These are phyloP conservation scores for Frankliniella fusca DNA, from an alignment of 2,888 invertebrate species.

Conservation along the genomic window DNA sequence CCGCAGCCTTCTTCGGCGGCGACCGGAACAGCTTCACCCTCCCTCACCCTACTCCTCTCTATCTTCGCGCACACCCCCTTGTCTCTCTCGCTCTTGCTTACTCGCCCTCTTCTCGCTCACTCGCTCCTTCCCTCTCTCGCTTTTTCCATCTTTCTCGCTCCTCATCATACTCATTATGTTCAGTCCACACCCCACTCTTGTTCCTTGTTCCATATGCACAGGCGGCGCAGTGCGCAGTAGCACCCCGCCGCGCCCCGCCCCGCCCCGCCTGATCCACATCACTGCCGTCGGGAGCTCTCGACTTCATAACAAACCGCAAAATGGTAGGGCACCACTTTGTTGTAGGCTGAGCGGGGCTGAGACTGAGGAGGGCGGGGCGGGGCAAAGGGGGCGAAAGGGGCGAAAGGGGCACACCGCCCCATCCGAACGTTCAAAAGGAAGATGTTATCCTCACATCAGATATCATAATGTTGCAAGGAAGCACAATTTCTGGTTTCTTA, in stretches of 20 bases:
- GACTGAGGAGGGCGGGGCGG: no score
- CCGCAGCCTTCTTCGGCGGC: slow-evolving; percentile 11
- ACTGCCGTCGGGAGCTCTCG: background rate
- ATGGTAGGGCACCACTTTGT: slow-evolving; percentile 11
- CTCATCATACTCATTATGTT: slow-evolving; percentile 15
- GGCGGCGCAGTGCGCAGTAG: background rate
- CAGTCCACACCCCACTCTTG: background rate
- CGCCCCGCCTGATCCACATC: background rate
- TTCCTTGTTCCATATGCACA: background rate
- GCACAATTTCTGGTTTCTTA: no score
- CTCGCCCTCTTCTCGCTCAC: background rate
- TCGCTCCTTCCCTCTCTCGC: background rate
- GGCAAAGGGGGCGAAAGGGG: no score
- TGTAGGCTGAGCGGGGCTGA: background rate
- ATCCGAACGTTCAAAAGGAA: no score
- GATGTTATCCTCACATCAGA: no score
- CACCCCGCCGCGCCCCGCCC: background rate
- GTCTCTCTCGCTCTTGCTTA: background rate
- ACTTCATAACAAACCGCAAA: slow-evolving; percentile 26
- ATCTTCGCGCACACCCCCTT: background rate
- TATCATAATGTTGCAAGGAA: no score
- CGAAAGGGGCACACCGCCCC: no score
- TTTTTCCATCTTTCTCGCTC: background rate
- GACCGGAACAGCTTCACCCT: slow-evolving; percentile 5
- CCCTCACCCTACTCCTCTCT: background rate